phyloP scores from a whole-genome alignment of 2,113 vertebrate species.

The Prionailurus bengalensis region DNA sequence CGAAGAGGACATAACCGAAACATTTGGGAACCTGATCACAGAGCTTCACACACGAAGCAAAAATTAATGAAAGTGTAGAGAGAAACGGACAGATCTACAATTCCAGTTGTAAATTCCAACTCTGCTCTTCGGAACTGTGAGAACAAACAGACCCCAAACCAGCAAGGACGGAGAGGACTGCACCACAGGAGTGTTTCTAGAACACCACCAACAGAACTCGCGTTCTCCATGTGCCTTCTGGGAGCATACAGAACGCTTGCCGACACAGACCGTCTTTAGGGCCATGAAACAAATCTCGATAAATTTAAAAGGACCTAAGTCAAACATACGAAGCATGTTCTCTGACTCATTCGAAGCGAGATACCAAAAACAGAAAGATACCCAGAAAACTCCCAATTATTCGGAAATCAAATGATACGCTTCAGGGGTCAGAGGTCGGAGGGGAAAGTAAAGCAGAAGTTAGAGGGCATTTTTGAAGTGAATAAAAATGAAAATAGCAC shows the following conservation, averaged over 20 bases:
- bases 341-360: not conserved
- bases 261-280: not conserved
- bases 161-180: not conserved
- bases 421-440: not conserved
- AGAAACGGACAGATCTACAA: not conserved
- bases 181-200: fast-evolving
- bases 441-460: not conserved
- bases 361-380: not conserved
- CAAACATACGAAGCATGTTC: not conserved
- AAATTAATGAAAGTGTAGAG: not conserved
- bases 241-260: not conserved
- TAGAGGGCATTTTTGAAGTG: not conserved
- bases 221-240: not conserved
- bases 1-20: fast-evolving
- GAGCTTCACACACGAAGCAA: not conserved
- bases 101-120: not conserved
- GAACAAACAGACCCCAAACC: not conserved
- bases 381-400: not conserved
- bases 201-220: fast-evolving
- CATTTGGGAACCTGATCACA: fast-evolving
- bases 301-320: not conserved
- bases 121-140: not conserved
- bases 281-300: not conserved
- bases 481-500: not conserved
- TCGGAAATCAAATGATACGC: not conserved